A percentile compares a stretch with the other conserved stretches of the same genome.
These are phyloP conservation scores for Hypselothyrea guttata DNA, from an alignment of 2,888 invertebrate species.

Conservation along the genomic window DNA sequence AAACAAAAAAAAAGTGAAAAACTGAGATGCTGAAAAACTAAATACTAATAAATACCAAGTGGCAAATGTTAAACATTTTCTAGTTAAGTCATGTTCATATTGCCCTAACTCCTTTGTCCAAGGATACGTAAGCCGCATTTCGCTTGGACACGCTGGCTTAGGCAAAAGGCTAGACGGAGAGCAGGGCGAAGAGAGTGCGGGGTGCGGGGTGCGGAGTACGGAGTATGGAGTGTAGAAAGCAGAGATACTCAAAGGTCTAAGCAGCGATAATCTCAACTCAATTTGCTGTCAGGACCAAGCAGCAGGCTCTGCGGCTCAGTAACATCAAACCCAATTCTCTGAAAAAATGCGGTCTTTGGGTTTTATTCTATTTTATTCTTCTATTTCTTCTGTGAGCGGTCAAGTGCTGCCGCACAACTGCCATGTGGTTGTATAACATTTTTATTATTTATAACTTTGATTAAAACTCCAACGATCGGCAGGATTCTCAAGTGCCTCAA, in stretches of 20 bases:
- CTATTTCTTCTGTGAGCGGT: slow-evolving; percentile 55
- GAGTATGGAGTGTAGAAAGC: background rate
- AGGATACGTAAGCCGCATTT: slow-evolving; percentile 10
- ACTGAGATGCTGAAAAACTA: slow-evolving; percentile 18
- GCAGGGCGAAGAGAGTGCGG: background rate
- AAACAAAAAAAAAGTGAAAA: background rate
- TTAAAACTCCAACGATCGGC: slow-evolving; percentile 67
- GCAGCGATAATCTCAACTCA: slow-evolving; percentile 69
- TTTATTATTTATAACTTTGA: slow-evolving; percentile 70
- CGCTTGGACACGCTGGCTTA: slow-evolving; percentile 58
- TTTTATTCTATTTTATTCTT: slow-evolving; percentile 1
- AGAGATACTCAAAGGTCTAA: slow-evolving; percentile 27
- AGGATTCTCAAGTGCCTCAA: slow-evolving; percentile 35
- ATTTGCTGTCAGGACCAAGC: slow-evolving; percentile 42
- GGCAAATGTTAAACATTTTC: slow-evolving; percentile 59
- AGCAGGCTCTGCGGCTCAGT: slow-evolving; percentile 13
- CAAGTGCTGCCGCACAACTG: slow-evolving; percentile 49
- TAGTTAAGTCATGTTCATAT: slow-evolving; percentile 65
- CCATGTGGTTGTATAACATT: slow-evolving; percentile 64
- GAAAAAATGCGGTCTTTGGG: slow-evolving; percentile 65
- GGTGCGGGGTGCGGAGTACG: too few relatives aligned
- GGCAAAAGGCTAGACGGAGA: background rate
- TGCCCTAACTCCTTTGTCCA: slow-evolving; percentile 11
- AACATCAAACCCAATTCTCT: slow-evolving; percentile 63
- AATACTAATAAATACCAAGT: slow-evolving; percentile 54